Evolutionary conservation across 2,113 vertebrate genomes (phyloP).

Genomic region (Pristiophorus japonicus): DNA sequence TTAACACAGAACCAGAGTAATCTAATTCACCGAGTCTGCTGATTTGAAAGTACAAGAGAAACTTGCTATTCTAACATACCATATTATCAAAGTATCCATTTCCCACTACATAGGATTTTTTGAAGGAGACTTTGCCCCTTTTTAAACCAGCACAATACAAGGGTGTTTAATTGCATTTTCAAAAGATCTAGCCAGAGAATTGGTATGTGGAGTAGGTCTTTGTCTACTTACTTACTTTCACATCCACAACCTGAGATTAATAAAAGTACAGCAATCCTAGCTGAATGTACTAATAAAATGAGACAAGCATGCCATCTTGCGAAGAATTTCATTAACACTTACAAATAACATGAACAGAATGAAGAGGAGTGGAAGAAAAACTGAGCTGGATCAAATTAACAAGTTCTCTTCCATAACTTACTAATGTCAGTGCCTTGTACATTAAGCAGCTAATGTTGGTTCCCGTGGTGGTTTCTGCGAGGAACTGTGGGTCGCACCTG

Average conservation of each 20-base stretch:
- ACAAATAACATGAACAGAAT: constrained; percentile 40
- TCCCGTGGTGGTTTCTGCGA: constrained; percentile 9
- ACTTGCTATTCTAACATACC: constrained; percentile 21
- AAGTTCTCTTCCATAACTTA: constrained; percentile 30
- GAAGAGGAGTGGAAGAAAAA: constrained; percentile 33
- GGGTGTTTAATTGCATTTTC: constrained; percentile 11
- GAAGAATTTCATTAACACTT: constrained; percentile 47
- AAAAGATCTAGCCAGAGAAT: constrained; percentile 31
- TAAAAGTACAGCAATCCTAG: constrained; percentile 48
- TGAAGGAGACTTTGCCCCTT: constrained; percentile 2
- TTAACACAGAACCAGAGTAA: constrained; percentile 5
- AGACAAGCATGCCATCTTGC: constrained; percentile 46
- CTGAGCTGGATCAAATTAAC: constrained; percentile 24
- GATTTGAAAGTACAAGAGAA: constrained; percentile 26
- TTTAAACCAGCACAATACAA: background rate
- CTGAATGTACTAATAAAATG: constrained; percentile 49
- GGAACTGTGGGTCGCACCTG: background rate
- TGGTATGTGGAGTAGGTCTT: constrained; percentile 18
- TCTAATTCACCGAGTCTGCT: background rate
- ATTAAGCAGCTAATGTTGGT: constrained; percentile 35
- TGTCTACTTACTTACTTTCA: constrained; percentile 32
- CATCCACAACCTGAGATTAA: constrained; percentile 36
- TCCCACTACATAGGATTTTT: background rate
- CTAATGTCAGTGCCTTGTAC: constrained; percentile 34
- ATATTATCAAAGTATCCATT: constrained; percentile 5